Evolutionary conservation across 2,888 invertebrate genomes (phyloP).

Genomic region (Eupithecia subfuscata): DNA sequence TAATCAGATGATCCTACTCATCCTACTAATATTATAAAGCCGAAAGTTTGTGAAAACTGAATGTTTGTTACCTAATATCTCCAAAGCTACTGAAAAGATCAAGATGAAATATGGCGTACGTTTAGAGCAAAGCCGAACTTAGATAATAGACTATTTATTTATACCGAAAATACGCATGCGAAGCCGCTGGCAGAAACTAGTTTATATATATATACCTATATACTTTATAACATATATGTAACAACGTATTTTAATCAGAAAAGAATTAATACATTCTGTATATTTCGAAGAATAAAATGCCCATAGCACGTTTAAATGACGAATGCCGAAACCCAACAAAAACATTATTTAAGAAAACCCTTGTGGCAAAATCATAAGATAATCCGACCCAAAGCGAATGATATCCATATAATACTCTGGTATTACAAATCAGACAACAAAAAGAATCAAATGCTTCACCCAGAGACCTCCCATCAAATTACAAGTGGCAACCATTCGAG

Average conservation of each 20-base stretch:
- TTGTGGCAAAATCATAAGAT: constrained; percentile 13
- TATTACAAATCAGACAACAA: constrained; percentile 37
- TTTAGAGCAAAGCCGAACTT: no score
- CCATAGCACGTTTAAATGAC: neutral
- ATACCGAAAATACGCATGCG: no score
- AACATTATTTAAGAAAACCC: neutral
- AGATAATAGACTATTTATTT: no score
- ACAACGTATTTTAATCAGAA: neutral
- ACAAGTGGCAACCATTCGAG: constrained; percentile 69
- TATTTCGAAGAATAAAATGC: neutral
- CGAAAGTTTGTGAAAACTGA: no score
- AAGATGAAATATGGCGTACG: no score
- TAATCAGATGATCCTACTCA: constrained; percentile 45
- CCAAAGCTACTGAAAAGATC: no score
- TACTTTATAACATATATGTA: no score
- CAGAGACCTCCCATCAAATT: constrained; percentile 72
- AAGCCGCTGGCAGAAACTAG: no score
- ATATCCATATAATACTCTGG: constrained; percentile 34
- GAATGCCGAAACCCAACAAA: neutral
- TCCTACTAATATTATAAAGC: no score
- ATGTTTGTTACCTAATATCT: no score
- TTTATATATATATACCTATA: no score
- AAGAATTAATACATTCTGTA: neutral
- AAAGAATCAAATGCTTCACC: constrained; percentile 56
- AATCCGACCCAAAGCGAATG: constrained; percentile 27